These are phyloP conservation scores for Coenonympha glycerion DNA, from an alignment of 2,888 invertebrate genomes.

Conservation along the genomic window DNA sequence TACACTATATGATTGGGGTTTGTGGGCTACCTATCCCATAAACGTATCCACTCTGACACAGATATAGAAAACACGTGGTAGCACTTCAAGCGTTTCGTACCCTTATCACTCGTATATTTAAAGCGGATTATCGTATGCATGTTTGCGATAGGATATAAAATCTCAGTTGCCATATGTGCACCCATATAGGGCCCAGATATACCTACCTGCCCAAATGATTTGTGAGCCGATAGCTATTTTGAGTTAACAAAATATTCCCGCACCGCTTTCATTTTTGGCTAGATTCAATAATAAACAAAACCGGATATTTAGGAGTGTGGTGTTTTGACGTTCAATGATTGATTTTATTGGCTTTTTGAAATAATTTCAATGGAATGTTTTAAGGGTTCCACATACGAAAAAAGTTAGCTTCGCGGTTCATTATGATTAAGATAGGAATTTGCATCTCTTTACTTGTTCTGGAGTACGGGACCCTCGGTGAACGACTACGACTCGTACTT, in stretches of 20 bases:
- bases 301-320: conserved; percentile 54
- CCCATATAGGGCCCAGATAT: conserved; percentile 34
- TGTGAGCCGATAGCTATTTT: conserved; percentile 67
- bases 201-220: conserved; percentile 60
- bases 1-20: conserved; percentile 52
- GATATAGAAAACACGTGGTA: conserved; percentile 15
- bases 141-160: not conserved
- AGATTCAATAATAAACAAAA: conserved; percentile 59
- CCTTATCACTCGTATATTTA: not conserved
- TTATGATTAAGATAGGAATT: too few species aligned
- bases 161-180: conserved; percentile 22
- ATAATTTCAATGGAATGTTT: conserved; percentile 14
- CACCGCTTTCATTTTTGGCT: conserved; percentile 61
- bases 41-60: conserved; percentile 30
- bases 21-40: conserved; percentile 46
- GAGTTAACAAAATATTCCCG: conserved; percentile 59
- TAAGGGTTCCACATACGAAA: too few species aligned
- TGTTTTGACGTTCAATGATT: conserved; percentile 56
- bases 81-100: conserved; percentile 11
- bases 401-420: too few species aligned
- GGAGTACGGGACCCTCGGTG: too few species aligned
- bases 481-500: too few species aligned
- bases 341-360: conserved; percentile 52
- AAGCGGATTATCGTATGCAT: not conserved
- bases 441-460: too few species aligned